These are phyloP conservation scores for Ips typographus DNA, from an alignment of 1,140 invertebrate species.

Conservation along the genomic window DNA sequence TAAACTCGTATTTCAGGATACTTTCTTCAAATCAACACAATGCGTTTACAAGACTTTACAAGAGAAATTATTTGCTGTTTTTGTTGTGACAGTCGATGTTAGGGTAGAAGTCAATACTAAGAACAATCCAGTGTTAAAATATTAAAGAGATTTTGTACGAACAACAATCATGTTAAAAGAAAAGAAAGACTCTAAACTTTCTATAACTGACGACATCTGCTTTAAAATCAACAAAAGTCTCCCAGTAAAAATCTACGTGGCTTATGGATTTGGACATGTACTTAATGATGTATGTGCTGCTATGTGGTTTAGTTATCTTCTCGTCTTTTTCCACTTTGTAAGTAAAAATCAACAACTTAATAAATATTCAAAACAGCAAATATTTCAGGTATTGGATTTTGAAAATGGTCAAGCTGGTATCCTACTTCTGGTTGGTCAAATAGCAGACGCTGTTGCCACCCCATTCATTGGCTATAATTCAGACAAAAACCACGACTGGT, in stretches of 20 bases:
- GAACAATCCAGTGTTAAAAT: background rate
- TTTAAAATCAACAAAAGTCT: slow-evolving; percentile 48
- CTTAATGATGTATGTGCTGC: slow-evolving; percentile 94
- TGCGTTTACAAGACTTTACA: background rate
- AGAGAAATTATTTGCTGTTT: background rate
- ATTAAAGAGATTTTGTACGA: background rate
- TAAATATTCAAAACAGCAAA: slow-evolving; percentile 1
- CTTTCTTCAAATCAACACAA: background rate
- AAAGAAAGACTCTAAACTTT: background rate
- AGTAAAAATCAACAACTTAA: background rate
- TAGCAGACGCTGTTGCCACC: slow-evolving; percentile 84
- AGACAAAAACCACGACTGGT: slow-evolving; percentile 68
- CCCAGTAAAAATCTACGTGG: slow-evolving; percentile 45
- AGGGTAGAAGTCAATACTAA: slow-evolving; percentile 1
- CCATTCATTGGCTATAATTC: slow-evolving; percentile 88
- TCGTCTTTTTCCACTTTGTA: slow-evolving; percentile 85
- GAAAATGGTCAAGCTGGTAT: slow-evolving; percentile 72
- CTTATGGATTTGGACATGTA: slow-evolving; percentile 78
- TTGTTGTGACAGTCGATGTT: slow-evolving; percentile 32
- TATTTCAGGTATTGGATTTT: slow-evolving; percentile 65
- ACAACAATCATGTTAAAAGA: slow-evolving; percentile 1
- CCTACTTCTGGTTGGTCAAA: slow-evolving; percentile 81
- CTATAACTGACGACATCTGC: slow-evolving; percentile 39
- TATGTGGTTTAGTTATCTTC: slow-evolving; percentile 97
- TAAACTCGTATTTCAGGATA: background rate